phyloP scores from a whole-genome alignment of 2,797 vertebrate genomes.

The Pyrocephalus nanus region DNA sequence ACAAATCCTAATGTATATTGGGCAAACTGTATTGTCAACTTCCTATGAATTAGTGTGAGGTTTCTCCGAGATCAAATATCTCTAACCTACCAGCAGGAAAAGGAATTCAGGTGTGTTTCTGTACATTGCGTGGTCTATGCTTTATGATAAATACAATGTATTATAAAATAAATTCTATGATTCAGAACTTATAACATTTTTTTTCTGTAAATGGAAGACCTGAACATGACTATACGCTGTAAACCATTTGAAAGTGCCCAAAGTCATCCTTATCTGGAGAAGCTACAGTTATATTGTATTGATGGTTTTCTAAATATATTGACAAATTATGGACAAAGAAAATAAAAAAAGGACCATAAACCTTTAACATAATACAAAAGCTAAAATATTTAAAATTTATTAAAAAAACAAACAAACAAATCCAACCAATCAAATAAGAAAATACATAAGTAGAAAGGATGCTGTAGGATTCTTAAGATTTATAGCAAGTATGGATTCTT shows the following conservation, averaged over 20 bases:
- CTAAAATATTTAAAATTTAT: neutral
- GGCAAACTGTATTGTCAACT: neutral
- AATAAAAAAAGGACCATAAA: neutral
- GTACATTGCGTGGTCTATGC: neutral
- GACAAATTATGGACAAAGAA: neutral
- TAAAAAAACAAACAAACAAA: rapidly evolving
- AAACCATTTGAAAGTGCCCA: neutral
- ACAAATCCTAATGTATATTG: neutral
- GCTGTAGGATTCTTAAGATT: too few relatives aligned
- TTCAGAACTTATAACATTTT: neutral
- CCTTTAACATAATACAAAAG: neutral
- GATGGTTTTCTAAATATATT: neutral
- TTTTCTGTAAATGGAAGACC: neutral
- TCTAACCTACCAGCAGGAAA: neutral
- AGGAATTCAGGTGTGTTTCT: neutral
- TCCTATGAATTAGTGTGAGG: neutral
- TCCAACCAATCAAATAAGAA: neutral
- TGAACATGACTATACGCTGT: too few relatives aligned
- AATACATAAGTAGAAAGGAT: neutral
- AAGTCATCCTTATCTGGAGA: neutral
- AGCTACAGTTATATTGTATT: neutral
- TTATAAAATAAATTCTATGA: neutral
- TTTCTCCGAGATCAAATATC: neutral
- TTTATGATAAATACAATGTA: neutral
- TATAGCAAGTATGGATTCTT: too few relatives aligned